Base-by-base conservation (phyloP, 2,888 invertebrate genomes). In the Himalopsyche tibetana region DNA sequence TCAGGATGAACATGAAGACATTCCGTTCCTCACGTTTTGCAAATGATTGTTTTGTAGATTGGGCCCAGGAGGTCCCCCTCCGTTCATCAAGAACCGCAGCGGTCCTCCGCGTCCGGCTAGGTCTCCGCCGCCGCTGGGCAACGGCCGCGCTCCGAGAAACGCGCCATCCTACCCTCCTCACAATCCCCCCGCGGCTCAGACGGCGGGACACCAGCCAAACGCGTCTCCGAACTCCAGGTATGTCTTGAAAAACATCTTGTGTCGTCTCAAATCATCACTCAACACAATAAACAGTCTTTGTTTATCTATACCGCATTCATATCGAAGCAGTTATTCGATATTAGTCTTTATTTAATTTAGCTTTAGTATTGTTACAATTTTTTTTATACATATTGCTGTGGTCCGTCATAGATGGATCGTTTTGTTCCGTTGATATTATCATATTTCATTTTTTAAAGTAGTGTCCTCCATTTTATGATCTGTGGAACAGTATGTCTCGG, bases 171-270 rank as follows among this genome's bases (percentile, higher is more conserved):
- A 74, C 4, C 74, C 74, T 36, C 74, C 74, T 38, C 74, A 74
- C 74, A 74, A 74, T 74, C 74, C 74, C 74, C 74, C 74, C 15
- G 74, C 36, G 36, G 74, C 36, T 36, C 74, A 74, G 74, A 5
- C 38, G 38, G 9, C 74, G 74, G 74, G 74, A 74, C 74, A 74
- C 19, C 36, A 15, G 74, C 74, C 74, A 51, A 51, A 51, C 15
- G 5, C 74, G 74, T 38, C 74, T 74, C 74, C 74, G n/a, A 42
- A 17, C 40, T 9, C 80, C 80, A 80, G 80, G 80, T 80, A 80
- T 80, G 80, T 51, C 80, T 51, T 42, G 42, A 80, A 15, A 80
- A 42, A 45, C 80, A 80, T 19, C 42, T 74, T 36, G 74, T 74
- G 74, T 4, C 74, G 36, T 5, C 36, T 74, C 74, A 28, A 36